phyloP scores from a whole-genome alignment of 2,797 vertebrate genomes.

The Acanthurus lineatus region DNA sequence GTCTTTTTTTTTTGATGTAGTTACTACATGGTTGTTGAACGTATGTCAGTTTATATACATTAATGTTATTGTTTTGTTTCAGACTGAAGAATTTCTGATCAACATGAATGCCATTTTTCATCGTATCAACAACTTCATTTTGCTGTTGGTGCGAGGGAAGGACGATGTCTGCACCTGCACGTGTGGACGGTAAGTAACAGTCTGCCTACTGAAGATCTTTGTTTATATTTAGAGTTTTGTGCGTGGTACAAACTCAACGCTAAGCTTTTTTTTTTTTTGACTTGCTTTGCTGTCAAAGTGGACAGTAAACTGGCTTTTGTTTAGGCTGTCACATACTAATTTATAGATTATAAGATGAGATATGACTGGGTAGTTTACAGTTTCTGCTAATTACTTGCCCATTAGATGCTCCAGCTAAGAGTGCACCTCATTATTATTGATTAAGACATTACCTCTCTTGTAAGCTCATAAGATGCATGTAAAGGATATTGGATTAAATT shows the following conservation, averaged over 20 bases:
- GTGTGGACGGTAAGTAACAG: constrained; percentile 89
- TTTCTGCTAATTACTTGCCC: not conserved
- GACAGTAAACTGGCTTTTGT: too few species aligned
- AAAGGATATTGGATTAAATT: not conserved
- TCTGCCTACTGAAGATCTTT: not conserved
- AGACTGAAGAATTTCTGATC: constrained; percentile 80
- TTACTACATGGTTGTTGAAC: constrained; percentile 12
- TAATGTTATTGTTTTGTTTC: constrained; percentile 72
- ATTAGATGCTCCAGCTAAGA: too few species aligned
- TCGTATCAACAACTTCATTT: constrained; percentile 93
- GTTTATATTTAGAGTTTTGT: too few species aligned
- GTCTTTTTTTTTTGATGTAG: too few species aligned
- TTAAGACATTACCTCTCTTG: not conserved
- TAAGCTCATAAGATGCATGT: too few species aligned
- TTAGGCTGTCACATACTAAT: not conserved
- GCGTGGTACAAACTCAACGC: not conserved
- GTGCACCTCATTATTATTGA: not conserved
- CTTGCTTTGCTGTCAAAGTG: not conserved
- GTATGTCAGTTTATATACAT: constrained; percentile 69
- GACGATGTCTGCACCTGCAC: constrained; percentile 92
- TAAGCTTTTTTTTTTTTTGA: not conserved
- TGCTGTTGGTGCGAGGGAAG: constrained; percentile 89
- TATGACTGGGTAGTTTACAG: not conserved
- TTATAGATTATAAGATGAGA: not conserved
- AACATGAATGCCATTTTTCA: constrained; percentile 89